A percentile compares a stretch with the other conserved stretches of the same genome.
Evolutionary conservation across 1,140 invertebrate genomes (phyloP).

Genomic region (Drosophila trapezifrons): DNA sequence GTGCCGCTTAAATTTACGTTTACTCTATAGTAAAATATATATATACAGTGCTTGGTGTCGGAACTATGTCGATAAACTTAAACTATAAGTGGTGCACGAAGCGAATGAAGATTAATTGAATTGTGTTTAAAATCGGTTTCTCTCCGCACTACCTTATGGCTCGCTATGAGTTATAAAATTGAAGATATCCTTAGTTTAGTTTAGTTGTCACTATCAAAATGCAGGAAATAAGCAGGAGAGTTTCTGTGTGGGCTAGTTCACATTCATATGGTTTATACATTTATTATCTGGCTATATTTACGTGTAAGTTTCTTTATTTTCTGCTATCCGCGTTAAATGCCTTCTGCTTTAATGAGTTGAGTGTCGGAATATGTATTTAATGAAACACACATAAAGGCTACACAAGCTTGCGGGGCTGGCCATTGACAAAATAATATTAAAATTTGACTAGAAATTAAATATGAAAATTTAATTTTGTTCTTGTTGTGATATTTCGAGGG

Average conservation of each 20-base stretch:
- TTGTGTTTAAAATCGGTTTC: conserved; percentile 10
- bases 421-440: conserved; percentile 53
- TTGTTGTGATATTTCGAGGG: conserved; percentile 25
- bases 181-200: conserved; percentile 16
- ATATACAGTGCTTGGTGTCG: conserved; percentile 48
- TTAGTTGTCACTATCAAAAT: conserved; percentile 24
- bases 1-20: conserved; percentile 44
- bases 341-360: conserved; percentile 22
- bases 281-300: conserved; percentile 33
- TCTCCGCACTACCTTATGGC: background rate
- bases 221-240: conserved; percentile 24
- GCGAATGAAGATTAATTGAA: conserved; percentile 12
- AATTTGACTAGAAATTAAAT: conserved; percentile 79
- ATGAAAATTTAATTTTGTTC: conserved; percentile 55
- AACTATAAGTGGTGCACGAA: conserved; percentile 12
- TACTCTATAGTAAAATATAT: conserved; percentile 43
- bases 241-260: conserved; percentile 24
- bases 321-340: conserved; percentile 57
- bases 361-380: conserved; percentile 6
- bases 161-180: conserved; percentile 1
- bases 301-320: conserved; percentile 32
- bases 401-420: conserved; percentile 8
- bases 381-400: conserved; percentile 30
- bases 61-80: conserved; percentile 34
- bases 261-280: conserved; percentile 41